These are phyloP conservation scores for Remorina albescens DNA, from an alignment of 2,797 vertebrate species.

Conservation along the genomic window DNA sequence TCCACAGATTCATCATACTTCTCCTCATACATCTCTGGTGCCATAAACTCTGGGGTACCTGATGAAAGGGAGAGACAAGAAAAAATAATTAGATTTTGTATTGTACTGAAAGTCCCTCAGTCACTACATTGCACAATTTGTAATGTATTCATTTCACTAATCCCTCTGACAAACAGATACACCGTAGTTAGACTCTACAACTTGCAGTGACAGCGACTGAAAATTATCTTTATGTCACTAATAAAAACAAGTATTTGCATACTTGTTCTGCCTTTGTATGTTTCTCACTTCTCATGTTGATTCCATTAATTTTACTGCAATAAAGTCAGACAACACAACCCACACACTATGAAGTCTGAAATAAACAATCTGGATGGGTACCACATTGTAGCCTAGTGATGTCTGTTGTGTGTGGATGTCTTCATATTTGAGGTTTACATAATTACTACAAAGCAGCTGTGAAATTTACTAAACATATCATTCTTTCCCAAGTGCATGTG, in stretches of 20 bases:
- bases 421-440: conserved; percentile 46
- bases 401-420: conserved; percentile 4
- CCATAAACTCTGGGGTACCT: conserved; percentile 96
- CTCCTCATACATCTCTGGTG: conserved; percentile 99
- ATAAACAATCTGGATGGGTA: conserved; percentile 3
- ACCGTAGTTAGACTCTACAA: too few species aligned
- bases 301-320: background rate
- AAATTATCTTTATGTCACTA: background rate
- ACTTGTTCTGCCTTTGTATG: too few species aligned
- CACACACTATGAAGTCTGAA: background rate
- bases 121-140: conserved; percentile 78
- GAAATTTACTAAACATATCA: conserved; percentile 34
- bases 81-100: background rate
- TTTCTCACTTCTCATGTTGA: too few species aligned
- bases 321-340: background rate
- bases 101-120: conserved; percentile 44
- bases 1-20: conserved; percentile 99
- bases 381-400: background rate
- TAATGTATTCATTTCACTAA: background rate
- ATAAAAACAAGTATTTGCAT: background rate
- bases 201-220: background rate
- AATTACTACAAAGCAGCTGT: conserved; percentile 73
- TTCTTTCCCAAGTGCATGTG: conserved; percentile 27
- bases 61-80: conserved; percentile 55
- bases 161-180: conserved; percentile 1